These are phyloP conservation scores for Tor tambroides DNA, from an alignment of 2,113 vertebrate species.

Conservation along the genomic window DNA sequence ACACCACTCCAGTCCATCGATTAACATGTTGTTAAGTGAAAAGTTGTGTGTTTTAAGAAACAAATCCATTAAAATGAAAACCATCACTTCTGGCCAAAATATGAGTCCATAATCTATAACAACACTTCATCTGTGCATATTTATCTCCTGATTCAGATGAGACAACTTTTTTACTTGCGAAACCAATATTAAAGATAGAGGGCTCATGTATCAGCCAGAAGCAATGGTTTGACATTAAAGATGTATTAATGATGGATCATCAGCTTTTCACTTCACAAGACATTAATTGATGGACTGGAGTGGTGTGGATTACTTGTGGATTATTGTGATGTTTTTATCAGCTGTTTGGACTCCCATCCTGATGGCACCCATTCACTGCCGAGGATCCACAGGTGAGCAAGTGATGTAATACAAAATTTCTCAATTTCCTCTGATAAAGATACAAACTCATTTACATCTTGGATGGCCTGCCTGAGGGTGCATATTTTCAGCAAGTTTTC, in stretches of 20 bases:
- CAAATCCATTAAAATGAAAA: neutral
- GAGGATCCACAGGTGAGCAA: neutral
- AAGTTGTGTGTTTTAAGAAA: too few relatives aligned
- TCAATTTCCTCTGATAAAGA: neutral
- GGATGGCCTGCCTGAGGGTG: neutral
- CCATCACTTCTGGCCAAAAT: too few relatives aligned
- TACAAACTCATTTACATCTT: too few relatives aligned
- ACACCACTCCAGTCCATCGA: too few relatives aligned
- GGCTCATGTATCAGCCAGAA: too few relatives aligned
- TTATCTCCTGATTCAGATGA: too few relatives aligned
- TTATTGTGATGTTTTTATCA: neutral
- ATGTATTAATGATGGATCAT: neutral
- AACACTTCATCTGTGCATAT: too few relatives aligned
- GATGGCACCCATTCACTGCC: neutral
- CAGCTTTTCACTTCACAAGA: neutral
- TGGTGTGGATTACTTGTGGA: neutral
- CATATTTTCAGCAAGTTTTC: neutral
- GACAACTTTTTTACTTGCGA: too few relatives aligned
- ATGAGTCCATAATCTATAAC: too few relatives aligned
- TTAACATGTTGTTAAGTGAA: neutral
- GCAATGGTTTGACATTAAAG: too few relatives aligned
- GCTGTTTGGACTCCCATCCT: neutral
- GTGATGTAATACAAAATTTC: neutral
- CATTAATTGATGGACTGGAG: neutral
- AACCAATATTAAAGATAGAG: too few relatives aligned